Conservation (phyloP, 2,797 vertebrate species). For the Malacoraja senta region DNA sequence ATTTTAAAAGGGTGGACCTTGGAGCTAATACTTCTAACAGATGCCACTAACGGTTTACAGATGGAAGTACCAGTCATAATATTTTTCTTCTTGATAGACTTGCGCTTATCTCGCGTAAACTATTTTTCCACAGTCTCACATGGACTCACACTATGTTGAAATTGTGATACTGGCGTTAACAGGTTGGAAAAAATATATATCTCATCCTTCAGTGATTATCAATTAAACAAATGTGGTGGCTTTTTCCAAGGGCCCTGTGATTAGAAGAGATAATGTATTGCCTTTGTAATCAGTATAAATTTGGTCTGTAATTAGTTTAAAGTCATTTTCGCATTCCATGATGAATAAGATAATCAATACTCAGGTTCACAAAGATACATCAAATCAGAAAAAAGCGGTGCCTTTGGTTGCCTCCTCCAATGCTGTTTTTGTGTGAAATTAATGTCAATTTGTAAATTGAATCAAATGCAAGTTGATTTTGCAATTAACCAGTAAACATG, state of each 20-base stretch:
- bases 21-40: not conserved
- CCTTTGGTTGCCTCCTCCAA: not conserved
- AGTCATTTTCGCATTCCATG: not conserved
- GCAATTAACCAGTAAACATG: not conserved
- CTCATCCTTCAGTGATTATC: not conserved
- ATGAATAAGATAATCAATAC: not conserved
- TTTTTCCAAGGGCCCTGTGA: not conserved
- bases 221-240: not conserved
- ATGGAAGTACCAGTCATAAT: not conserved
- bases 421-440: not conserved
- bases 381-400: not conserved
- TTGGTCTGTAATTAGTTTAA: slow-evolving; percentile 1
- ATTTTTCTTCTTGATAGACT: not conserved
- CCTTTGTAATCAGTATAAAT: not conserved
- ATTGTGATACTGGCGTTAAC: not conserved
- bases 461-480: not conserved
- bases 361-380: not conserved
- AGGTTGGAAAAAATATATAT: not conserved
- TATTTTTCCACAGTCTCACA: not conserved
- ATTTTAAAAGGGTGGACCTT: not conserved
- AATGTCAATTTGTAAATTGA: not conserved
- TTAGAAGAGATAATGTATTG: slow-evolving; percentile 1
- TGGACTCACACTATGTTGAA: not conserved
- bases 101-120: not conserved
- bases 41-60: not conserved